Evolutionary conservation across 2,113 vertebrate species (phyloP), one percentile per base, ranked within the genome.

Genomic region (Toxotes jaculatrix): DNA sequence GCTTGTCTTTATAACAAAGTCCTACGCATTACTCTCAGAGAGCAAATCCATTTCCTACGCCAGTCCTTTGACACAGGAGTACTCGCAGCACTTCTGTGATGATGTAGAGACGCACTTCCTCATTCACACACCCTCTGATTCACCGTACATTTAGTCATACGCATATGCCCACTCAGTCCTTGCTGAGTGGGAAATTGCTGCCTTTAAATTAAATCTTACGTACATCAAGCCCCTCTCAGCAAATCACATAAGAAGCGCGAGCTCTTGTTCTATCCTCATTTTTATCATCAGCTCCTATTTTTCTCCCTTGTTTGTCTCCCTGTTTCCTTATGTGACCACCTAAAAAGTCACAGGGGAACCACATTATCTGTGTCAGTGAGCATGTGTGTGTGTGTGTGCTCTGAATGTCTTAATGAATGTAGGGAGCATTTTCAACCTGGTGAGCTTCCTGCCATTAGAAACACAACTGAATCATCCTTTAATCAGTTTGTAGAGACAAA

Each of bases 141-240:
- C 80, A 90, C 40, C 36, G 17, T 23, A 32, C 51, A 51, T 83
- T 81, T 62, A 85, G 51, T 84, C 88, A 88, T 60, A 76, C 68
- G 66, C 75, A 84, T 68, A 59, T 68, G 64, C 84, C 73, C 84
- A 83, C 85, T 43, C 80, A 77, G 1, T 74, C 63, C 62, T 56
- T 12, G 38, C 43, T 61, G 67, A 80, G 75, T 73, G 57, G 79
- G 19, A 79, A 85, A 83, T 63, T 79, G 53, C 43, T 63, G 80
- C 66, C 62, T 76, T 77, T 65, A 75, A 82, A 87, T 68, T 1
- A 76, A 64, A 84, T 69, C 62, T 84, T 70, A 63, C 23, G 23
- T 68, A 73, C 70, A 56, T 42, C 1, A 12, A 21, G 55, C 42
- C 40, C 66, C 66, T 84, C 10, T 53, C 72, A 45, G 62, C 45